Conservation (phyloP, 2,888 invertebrate species). For the Lymantria dispar region DNA sequence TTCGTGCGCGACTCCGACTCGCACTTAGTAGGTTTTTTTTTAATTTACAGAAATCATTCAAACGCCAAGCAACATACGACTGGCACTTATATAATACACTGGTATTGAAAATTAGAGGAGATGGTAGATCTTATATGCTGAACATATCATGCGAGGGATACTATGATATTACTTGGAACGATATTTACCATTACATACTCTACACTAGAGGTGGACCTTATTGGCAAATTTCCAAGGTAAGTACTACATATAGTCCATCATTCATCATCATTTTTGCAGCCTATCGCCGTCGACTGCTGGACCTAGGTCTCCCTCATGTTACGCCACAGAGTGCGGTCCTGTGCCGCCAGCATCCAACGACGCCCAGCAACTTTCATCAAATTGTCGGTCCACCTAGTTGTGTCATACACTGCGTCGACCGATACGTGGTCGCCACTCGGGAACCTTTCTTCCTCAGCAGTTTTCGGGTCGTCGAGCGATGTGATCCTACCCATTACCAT, state of each 20-base stretch:
- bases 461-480: too few relatives aligned
- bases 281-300: too few relatives aligned
- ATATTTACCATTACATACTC: slow-evolving; percentile 92
- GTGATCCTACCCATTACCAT: too few relatives aligned
- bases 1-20: not conserved
- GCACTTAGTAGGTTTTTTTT: not conserved
- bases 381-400: too few relatives aligned
- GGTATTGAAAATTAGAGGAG: slow-evolving; percentile 93
- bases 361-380: too few relatives aligned
- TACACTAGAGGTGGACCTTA: slow-evolving; percentile 99
- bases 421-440: too few relatives aligned
- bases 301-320: too few relatives aligned
- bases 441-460: too few relatives aligned
- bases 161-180: slow-evolving; percentile 94
- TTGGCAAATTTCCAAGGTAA: slow-evolving; percentile 95
- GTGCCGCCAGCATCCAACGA: too few relatives aligned
- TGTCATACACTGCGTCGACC: too few relatives aligned
- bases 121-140: slow-evolving; percentile 94
- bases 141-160: slow-evolving; percentile 89
- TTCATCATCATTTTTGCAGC: too few relatives aligned
- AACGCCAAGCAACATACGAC: slow-evolving; percentile 85
- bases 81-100: slow-evolving; percentile 90
- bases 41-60: slow-evolving; percentile 89
- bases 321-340: too few relatives aligned
- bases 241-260: not conserved